Base-by-base conservation (phyloP, 1,140 invertebrate genomes). In the Pogonomyrmex californicus region DNA sequence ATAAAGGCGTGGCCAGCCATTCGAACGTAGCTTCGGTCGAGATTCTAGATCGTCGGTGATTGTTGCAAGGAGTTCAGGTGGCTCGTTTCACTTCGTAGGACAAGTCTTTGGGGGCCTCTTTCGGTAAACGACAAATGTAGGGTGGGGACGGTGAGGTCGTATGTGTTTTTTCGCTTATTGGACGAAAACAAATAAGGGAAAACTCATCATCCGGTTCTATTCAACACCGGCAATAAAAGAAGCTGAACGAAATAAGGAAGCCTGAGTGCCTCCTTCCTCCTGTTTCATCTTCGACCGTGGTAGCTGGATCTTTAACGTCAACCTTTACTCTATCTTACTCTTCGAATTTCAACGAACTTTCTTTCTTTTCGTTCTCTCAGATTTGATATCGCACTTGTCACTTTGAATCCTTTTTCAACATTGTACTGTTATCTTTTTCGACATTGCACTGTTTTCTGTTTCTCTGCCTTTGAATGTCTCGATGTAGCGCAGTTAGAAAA, bases 111-210 rank as follows among this genome's bases (percentile, higher is more conserved):
- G 60, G 89, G 86, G 66, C 33, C 68, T 30, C 63, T 90, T 87
- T 33, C 76, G 75, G 77, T 76, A 79, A 79, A 90, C 86, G 78
- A 54, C 85, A 49, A 62, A 56, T 54, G 44, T 58, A 36, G 54
- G 63, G 30, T 14, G 0, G 9, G n/a, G 17, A 2, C 41, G 75
- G 66, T 4, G 12, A 65, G 17, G 63, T 62, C 70, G 58, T 82
- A 51, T 49, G 62, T 62, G 71, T 82, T 78, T 87, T 83, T 81
- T 85, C 86, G 82, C 62, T 88, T 89, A 92, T 92, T 86, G 90
- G 85, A 87, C 71, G 86, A 87, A 90, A 91, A 91, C 88, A 92
- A 92, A 92, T 92, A 91, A 92, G 88, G 86, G 81, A 85, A 88
- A 91, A 91, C 91, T 92, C 91, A 90, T 92, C 87, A 92, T 91